These are phyloP conservation scores for Pseudopleuronectes americanus DNA, from an alignment of 2,797 vertebrate genomes.

Conservation along the genomic window DNA sequence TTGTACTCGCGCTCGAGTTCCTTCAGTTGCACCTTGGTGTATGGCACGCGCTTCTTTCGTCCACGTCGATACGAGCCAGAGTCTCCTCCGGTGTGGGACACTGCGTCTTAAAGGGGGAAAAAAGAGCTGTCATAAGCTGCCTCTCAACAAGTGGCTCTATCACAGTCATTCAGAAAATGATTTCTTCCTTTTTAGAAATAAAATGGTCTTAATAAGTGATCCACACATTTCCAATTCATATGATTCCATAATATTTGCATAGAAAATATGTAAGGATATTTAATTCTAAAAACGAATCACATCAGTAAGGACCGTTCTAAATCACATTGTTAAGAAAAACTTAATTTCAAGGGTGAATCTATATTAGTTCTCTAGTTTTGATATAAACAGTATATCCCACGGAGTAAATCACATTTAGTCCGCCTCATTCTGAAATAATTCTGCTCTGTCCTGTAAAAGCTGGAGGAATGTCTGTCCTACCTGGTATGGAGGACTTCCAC, in stretches of 20 bases:
- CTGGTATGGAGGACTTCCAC: conserved; percentile 95
- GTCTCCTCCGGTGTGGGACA: conserved; percentile 85
- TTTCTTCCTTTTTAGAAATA: background rate
- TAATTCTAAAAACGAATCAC: no score
- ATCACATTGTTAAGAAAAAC: no score
- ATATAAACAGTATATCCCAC: background rate
- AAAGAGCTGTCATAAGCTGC: background rate
- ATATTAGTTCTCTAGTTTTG: background rate
- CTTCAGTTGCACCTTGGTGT: conserved; percentile 98
- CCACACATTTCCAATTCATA: no score
- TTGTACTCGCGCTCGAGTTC: conserved; percentile 99
- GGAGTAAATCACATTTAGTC: conserved; percentile 5
- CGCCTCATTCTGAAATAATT: background rate
- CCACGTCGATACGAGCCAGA: conserved; percentile 92
- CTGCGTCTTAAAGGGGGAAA: conserved; percentile 61
- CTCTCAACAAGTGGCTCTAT: conserved; percentile 20
- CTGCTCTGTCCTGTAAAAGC: background rate
- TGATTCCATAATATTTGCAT: no score
- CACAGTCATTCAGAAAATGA: background rate
- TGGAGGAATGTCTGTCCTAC: conserved; percentile 75
- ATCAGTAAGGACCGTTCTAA: no score
- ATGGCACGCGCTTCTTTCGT: conserved; percentile 97
- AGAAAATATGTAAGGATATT: no score
- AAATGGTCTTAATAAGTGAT: background rate
- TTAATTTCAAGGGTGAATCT: background rate